phyloP scores from a whole-genome alignment of 1,140 invertebrate species.

The Drosophila athabasca region DNA sequence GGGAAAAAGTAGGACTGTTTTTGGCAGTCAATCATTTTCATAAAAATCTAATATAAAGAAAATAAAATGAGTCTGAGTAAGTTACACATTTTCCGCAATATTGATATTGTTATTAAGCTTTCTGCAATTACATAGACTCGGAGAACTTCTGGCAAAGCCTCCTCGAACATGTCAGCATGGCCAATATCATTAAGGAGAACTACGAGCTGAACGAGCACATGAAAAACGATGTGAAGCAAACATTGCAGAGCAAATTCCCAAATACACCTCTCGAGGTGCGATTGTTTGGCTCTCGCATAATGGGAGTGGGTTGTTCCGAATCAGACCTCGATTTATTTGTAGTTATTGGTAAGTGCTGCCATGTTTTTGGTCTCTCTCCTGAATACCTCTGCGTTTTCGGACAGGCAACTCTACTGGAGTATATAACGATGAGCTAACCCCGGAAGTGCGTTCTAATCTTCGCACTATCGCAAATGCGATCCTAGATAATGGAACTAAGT shows the following conservation, averaged over 20 bases:
- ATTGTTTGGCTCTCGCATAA: conserved; percentile 30
- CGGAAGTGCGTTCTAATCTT: neutral
- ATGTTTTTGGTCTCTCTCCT: neutral
- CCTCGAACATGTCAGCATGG: no score
- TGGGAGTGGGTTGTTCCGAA: conserved; percentile 19
- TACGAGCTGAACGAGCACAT: neutral
- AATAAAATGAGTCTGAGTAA: no score
- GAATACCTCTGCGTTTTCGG: no score
- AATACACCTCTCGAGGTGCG: neutral
- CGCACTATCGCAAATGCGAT: neutral
- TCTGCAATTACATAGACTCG: no score
- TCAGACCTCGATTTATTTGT: conserved; percentile 45
- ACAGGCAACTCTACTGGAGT: conserved; percentile 5
- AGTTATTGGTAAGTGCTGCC: conserved; percentile 5
- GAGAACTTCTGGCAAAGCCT: no score
- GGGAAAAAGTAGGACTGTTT: no score
- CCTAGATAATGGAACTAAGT: neutral
- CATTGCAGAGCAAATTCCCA: neutral
- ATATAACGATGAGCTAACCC: neutral
- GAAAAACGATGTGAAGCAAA: neutral
- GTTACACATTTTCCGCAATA: no score
- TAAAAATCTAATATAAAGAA: neutral
- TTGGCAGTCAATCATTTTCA: no score
- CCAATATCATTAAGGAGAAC: no score
- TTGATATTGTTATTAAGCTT: no score